phyloP scores from a whole-genome alignment of 2,797 vertebrate genomes.

The Characodon lateralis region DNA sequence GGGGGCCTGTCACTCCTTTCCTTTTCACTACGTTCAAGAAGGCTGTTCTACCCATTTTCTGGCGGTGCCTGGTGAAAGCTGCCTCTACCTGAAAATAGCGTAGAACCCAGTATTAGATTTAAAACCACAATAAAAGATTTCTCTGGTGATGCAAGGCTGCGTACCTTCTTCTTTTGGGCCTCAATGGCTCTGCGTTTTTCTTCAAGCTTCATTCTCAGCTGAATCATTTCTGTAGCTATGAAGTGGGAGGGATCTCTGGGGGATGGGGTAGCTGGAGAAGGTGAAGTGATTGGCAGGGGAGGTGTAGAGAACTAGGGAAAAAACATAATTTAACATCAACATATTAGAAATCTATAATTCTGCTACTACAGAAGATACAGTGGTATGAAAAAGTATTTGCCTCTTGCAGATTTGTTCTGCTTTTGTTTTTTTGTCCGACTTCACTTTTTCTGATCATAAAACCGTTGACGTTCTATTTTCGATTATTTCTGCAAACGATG shows the following conservation, averaged over 20 bases:
- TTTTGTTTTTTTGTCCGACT: not conserved
- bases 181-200: slow-evolving; percentile 97
- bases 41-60: slow-evolving; percentile 95
- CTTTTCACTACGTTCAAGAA: slow-evolving; percentile 95
- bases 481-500: too few relatives aligned
- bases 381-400: not conserved
- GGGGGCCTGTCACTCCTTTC: slow-evolving; percentile 87
- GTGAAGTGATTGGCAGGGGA: slow-evolving; percentile 73
- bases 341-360: not conserved
- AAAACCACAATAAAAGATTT: not conserved
- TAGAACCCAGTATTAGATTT: not conserved
- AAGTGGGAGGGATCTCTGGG: slow-evolving; percentile 90
- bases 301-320: slow-evolving; percentile 62
- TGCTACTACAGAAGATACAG: not conserved
- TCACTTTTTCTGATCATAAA: not conserved
- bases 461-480: not conserved
- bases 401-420: not conserved
- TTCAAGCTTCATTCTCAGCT: slow-evolving; percentile 96
- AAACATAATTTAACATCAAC: not conserved
- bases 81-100: slow-evolving; percentile 84
- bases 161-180: slow-evolving; percentile 94
- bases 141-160: not conserved
- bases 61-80: slow-evolving; percentile 92
- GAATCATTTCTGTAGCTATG: slow-evolving; percentile 95
- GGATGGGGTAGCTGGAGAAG: slow-evolving; percentile 73